Base-by-base conservation (phyloP, 2,113 vertebrate genomes). In the Trematomus loennbergii region DNA sequence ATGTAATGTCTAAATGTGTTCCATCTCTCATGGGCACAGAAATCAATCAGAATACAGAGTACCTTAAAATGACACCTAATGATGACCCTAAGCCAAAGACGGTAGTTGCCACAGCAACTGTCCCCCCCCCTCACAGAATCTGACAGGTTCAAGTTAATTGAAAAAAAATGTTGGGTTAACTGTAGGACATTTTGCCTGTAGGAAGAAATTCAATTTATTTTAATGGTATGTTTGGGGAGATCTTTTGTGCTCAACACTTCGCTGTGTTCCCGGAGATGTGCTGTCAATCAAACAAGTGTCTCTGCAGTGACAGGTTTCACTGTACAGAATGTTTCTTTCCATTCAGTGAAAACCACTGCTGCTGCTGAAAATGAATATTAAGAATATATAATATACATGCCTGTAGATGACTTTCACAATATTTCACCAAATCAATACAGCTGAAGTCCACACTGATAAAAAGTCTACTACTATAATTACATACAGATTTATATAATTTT, bases 41-140 rank as follows among this genome's bases (percentile, higher is more conserved):
- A 22, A 77, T 63, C 55, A 40, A 43, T 60, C n/a, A 54, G 36
- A 66, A 60, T 17, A 17, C 67, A 46, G 0, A 46, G 48, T 0
- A 25, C 46, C 64, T 22, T 18, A 20, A 58, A 22, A 69, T 36
- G 36, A 36, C 55, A 78, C 50, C 66, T 72, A 55, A 78, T 78
- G 36, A 50, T 12, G n/a, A 57, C 1, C 29, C 17, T 40, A 43
- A 57, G 13, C 15, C 61, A 33, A 60, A 18, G 2, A 53, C 15
- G 22, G n/a, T 6, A 25, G 60, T 63, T 58, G 12, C 71, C 29
- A 12, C 13, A n/a, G 20, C 15, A 61, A 60, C 52, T 9, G 10
- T 13, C 17, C 72, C 53, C 25, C 55, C 55, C 50, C 4, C 36
- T 49, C 22, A 15, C 25, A 0, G 15, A n/a, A 52, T 48, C 40